Evolutionary conservation across 2,113 vertebrate species (phyloP).

Genomic region (Strix uralensis): DNA sequence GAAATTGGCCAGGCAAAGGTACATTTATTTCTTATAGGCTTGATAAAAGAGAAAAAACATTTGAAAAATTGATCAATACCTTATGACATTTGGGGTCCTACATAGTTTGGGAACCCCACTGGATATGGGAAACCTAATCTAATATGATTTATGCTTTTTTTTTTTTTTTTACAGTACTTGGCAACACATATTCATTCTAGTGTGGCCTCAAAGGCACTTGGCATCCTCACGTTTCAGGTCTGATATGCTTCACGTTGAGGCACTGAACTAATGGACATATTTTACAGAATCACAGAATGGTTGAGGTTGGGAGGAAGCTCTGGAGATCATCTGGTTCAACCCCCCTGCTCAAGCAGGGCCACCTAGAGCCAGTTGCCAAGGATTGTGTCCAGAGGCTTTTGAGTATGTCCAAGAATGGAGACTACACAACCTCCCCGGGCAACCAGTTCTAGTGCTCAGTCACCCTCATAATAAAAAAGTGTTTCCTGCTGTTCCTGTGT

Average conservation of each 20-base stretch:
- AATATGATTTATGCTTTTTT: background rate
- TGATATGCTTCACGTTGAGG: background rate
- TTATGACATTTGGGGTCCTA: background rate
- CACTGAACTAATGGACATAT: background rate
- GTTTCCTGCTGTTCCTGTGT: background rate
- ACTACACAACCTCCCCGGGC: background rate
- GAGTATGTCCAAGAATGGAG: background rate
- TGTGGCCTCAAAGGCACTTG: background rate
- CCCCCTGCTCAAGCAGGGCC: background rate
- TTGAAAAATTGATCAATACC: background rate
- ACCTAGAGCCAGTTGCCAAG: background rate
- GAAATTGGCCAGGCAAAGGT: background rate
- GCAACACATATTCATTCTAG: background rate
- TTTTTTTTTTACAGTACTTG: background rate
- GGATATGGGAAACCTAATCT: background rate
- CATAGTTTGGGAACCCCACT: rapidly evolving
- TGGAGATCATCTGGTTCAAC: background rate
- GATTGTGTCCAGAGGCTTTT: background rate
- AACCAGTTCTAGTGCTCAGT: background rate
- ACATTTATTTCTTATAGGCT: background rate
- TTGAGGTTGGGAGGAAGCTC: background rate
- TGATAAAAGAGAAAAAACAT: background rate
- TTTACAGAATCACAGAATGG: background rate
- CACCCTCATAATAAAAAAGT: background rate
- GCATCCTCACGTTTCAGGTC: background rate